Conservation (phyloP, 2,888 invertebrate species). For the Lordiphosa andalusiaca region DNA sequence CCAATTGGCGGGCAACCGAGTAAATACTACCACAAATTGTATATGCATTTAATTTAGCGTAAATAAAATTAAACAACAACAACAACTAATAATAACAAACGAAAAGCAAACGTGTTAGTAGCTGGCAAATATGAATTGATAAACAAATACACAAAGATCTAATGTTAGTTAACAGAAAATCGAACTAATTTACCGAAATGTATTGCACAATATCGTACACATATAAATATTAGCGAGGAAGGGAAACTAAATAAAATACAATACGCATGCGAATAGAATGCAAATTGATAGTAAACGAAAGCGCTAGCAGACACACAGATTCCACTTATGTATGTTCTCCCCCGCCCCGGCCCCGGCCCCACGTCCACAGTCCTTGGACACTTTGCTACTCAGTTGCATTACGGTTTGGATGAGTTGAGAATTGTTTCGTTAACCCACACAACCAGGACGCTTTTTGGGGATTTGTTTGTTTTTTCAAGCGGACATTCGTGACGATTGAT, state of each 20-base stretch:
- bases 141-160: slow-evolving; percentile 33
- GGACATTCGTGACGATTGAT: slow-evolving; percentile 15
- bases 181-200: slow-evolving; percentile 72
- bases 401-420: slow-evolving; percentile 20
- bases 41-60: slow-evolving; percentile 71
- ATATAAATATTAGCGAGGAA: slow-evolving; percentile 59
- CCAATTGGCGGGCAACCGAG: slow-evolving; percentile 54
- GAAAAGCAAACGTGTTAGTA: slow-evolving; percentile 41
- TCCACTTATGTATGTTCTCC: slow-evolving; percentile 4
- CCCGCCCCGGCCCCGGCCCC: not conserved
- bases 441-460: slow-evolving; percentile 57
- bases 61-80: slow-evolving; percentile 45
- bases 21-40: slow-evolving; percentile 59
- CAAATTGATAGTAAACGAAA: slow-evolving; percentile 16
- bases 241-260: slow-evolving; percentile 37
- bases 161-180: slow-evolving; percentile 53
- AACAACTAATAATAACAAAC: slow-evolving; percentile 20
- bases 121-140: slow-evolving; percentile 69
- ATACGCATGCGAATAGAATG: slow-evolving; percentile 19
- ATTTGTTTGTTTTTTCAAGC: slow-evolving; percentile 45
- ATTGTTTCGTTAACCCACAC: slow-evolving; percentile 20
- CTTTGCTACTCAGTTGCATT: slow-evolving; percentile 19
- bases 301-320: slow-evolving; percentile 6
- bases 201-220: slow-evolving; percentile 75
- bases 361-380: not conserved